Conservation (phyloP, 2,888 invertebrate species). For the Allacma fusca region DNA sequence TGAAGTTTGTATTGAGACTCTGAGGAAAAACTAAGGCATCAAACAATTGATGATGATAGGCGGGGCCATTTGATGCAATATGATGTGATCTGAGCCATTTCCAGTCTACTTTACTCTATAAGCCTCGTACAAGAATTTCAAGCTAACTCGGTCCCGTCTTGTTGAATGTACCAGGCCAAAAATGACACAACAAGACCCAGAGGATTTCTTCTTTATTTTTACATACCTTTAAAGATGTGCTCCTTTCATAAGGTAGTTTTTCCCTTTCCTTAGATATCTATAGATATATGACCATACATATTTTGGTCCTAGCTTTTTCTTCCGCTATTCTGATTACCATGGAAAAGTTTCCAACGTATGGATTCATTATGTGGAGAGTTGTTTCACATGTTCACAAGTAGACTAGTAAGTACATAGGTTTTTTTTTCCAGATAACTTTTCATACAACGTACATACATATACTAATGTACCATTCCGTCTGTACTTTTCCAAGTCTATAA, state of each 20-base stretch:
- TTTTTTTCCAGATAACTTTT: background rate
- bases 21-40: conserved; percentile 23
- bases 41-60: conserved; percentile 34
- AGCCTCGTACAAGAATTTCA: background rate
- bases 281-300: no score
- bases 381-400: background rate
- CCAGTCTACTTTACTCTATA: background rate
- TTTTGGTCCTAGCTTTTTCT: background rate
- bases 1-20: conserved; percentile 44
- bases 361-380: background rate
- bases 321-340: conserved; percentile 24
- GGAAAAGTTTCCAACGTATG: conserved; percentile 11
- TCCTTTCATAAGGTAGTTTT: no score
- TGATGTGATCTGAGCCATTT: conserved; percentile 9
- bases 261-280: background rate
- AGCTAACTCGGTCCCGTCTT: background rate
- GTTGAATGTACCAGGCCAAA: background rate
- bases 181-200: no score
- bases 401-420: no score
- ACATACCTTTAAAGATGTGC: no score
- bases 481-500: background rate
- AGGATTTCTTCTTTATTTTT: no score
- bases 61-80: background rate
- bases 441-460: background rate
- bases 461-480: background rate